Evolutionary conservation across 2,797 vertebrate genomes (phyloP), one percentile per base, ranked within the genome.

Genomic region (Gadopsis marmoratus): DNA sequence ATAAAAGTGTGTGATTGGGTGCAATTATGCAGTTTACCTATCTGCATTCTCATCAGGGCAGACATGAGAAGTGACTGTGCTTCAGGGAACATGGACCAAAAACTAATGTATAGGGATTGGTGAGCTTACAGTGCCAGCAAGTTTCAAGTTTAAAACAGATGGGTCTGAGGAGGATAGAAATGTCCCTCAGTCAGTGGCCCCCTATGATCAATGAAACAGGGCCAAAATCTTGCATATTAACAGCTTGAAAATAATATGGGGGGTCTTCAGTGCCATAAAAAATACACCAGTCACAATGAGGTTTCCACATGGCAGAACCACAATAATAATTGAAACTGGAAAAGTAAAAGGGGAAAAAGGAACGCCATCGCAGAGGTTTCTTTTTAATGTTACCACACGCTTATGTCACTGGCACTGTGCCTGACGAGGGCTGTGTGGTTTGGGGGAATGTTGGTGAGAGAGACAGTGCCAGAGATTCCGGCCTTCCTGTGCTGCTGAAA

Each of bases 241-340:
- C 84, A 85, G 85, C 85, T 79, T 89, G 74, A 82, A 89, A 88
- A 87, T 84, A 86, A 89, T 89, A 86, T n/a, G 33, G 41, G 62
- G 76, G 88, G 89, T 88, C 81, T 86, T 88, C 86, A 75, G 85
- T 82, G 79, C 74, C 68, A 85, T 55, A 85, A 79, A 78, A 91
- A 88, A 88, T 12, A 69, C 70, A 67, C 70, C 64, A 79, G 83
- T 70, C 89, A 74, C 84, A 88, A 84, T 86, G 88, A 87, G 89
- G 82, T 92, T 94, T 93, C 86, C 91, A 93, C 89, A 92, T 91
- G 85, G 83, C 67, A 74, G 74, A 69, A 81, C 88, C 90, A 89
- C 89, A 89, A 92, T 91, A 93, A 93, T 93, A 91, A 93, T 88
- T 90, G 88, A 93, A 93, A 92, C 50, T 79, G 83, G 79, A 87